A percentile compares a stretch with the other conserved stretches of the same genome.
Evolutionary conservation across 2,113 vertebrate species (phyloP).

Genomic region (Erpornis zantholeuca): DNA sequence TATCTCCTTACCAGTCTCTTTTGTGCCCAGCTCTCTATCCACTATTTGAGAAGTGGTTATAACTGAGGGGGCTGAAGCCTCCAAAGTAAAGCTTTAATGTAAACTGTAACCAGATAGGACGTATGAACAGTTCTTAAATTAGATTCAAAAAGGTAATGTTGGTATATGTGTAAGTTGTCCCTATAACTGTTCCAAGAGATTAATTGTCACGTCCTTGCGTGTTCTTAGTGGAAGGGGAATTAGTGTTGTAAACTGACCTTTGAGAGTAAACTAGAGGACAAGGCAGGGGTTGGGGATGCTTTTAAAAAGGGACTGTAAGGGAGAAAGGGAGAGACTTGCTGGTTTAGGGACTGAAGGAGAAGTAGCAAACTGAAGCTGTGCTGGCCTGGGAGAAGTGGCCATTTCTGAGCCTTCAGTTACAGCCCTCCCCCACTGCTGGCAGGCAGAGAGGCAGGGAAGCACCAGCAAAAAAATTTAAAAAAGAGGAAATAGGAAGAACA

Average conservation of each 20-base stretch:
- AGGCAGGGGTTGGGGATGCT: not conserved
- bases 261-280: not conserved
- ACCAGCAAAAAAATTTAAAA: not conserved
- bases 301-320: not conserved
- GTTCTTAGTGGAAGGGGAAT: not conserved
- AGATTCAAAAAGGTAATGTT: not conserved
- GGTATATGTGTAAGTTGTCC: not conserved
- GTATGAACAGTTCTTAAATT: not conserved
- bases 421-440: not conserved
- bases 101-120: not conserved
- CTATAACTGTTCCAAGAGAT: conserved; percentile 27
- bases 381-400: not conserved
- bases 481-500: not conserved
- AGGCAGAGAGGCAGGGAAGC: not conserved
- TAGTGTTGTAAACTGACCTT: not conserved
- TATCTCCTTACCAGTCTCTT: not conserved
- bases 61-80: not conserved
- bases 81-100: not conserved
- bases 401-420: not conserved
- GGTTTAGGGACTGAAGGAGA: not conserved
- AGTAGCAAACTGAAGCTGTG: not conserved
- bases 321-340: rapidly evolving
- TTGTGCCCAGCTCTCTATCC: not conserved
- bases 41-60: not conserved
- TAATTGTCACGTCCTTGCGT: not conserved